Conservation (phyloP, 2,797 vertebrate genomes). For the Oryzias sinensis region DNA sequence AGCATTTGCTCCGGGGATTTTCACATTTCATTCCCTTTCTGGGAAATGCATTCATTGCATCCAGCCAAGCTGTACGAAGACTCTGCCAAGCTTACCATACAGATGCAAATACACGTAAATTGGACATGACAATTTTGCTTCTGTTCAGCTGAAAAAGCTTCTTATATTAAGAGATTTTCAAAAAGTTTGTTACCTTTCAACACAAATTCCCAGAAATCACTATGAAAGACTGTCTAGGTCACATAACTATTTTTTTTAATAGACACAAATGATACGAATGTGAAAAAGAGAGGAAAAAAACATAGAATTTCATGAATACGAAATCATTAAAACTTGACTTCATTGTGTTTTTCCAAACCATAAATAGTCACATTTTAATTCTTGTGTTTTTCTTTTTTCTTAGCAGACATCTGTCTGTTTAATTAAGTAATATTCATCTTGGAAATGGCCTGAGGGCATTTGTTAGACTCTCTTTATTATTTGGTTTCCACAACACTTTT, state of each 20-base stretch:
- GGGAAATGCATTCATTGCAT: constrained; percentile 51
- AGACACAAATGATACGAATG: no score
- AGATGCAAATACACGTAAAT: constrained; percentile 42
- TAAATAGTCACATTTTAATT: constrained; percentile 16
- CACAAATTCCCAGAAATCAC: constrained; percentile 66
- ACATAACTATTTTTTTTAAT: no score
- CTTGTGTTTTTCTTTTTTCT: constrained; percentile 36
- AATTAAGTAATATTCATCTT: constrained; percentile 58
- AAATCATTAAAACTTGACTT: no score
- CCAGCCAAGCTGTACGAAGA: constrained; percentile 40
- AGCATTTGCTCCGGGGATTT: constrained; percentile 35
- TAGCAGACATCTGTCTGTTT: constrained; percentile 47
- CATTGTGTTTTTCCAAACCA: no score
- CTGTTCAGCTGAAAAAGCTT: no score
- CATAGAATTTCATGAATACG: no score
- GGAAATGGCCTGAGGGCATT: constrained; percentile 42
- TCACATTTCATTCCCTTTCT: constrained; percentile 41
- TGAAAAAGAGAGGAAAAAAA: constrained; percentile 2
- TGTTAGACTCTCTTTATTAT: constrained; percentile 64
- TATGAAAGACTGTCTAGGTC: constrained; percentile 60
- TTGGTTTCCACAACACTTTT: constrained; percentile 57
- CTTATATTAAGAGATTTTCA: no score
- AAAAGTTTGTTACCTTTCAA: no score
- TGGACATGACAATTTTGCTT: no score
- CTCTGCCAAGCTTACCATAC: constrained; percentile 45